phyloP scores from a whole-genome alignment of 1,140 invertebrate species.

The Phymorhynchus buccinoides region DNA sequence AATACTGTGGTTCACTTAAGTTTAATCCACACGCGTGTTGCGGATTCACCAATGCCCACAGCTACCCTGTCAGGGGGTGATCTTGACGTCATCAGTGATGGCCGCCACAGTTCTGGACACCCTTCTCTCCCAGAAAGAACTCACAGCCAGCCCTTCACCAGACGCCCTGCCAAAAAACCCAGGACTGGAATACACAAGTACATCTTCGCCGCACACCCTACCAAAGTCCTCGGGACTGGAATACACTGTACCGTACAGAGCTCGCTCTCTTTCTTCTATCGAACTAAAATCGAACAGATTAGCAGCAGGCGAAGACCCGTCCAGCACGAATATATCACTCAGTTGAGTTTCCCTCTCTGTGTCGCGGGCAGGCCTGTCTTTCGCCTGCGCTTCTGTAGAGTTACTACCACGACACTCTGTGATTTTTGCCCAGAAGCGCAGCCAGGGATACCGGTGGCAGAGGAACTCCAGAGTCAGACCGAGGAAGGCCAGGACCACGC shows the following conservation, averaged over 20 bases:
- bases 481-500: slow-evolving; percentile 26
- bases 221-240: slow-evolving; percentile 14
- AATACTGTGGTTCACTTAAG: not conserved
- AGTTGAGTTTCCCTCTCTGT: not conserved
- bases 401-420: not conserved
- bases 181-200: slow-evolving; percentile 2
- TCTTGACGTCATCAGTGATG: not conserved
- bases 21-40: too few species aligned
- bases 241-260: not conserved
- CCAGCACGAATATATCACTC: not conserved
- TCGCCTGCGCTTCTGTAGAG: not conserved
- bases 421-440: not conserved
- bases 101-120: not conserved
- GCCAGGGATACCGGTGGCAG: not conserved
- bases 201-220: not conserved
- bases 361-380: not conserved
- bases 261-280: not conserved
- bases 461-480: slow-evolving; percentile 1
- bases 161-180: not conserved
- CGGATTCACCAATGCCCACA: not conserved
- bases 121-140: not conserved
- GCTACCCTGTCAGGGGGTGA: not conserved
- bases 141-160: not conserved
- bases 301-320: not conserved
- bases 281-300: not conserved